Conservation (phyloP, 1,140 invertebrate species). For the Formica selysi region DNA sequence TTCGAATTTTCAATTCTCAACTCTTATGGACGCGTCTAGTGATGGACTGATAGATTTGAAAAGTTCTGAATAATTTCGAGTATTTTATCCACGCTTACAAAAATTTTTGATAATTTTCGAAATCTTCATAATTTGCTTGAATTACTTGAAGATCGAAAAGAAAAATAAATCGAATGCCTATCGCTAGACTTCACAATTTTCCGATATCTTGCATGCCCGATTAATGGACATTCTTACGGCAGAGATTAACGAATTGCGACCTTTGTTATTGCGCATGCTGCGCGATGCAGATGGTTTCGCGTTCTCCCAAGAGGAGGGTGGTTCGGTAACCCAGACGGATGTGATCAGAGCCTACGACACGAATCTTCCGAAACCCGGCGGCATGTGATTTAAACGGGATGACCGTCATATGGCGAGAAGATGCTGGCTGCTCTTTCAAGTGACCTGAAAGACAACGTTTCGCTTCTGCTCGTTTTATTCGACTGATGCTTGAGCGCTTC, state of each 20-base stretch:
- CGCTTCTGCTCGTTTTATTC: slow-evolving; percentile 19
- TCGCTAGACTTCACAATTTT: slow-evolving; percentile 17
- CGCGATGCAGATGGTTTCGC: slow-evolving; percentile 96
- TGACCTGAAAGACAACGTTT: background rate
- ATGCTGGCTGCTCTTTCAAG: slow-evolving; percentile 33
- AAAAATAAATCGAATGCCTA: background rate
- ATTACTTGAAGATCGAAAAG: background rate
- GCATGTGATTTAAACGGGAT: slow-evolving; percentile 87
- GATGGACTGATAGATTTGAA: background rate
- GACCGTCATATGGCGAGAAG: background rate
- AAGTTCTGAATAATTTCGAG: background rate
- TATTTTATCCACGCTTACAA: background rate
- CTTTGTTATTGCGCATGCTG: slow-evolving; percentile 75
- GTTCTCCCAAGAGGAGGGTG: slow-evolving; percentile 99
- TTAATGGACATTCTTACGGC: slow-evolving; percentile 46
- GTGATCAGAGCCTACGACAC: slow-evolving; percentile 97
- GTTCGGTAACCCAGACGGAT: slow-evolving; percentile 96
- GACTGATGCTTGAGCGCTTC: background rate
- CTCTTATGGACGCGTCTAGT: slow-evolving; percentile 8
- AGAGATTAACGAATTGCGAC: slow-evolving; percentile 69
- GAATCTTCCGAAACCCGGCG: slow-evolving; percentile 93
- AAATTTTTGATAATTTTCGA: background rate
- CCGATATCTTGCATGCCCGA: background rate
- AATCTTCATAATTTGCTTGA: background rate
- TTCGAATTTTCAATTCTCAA: background rate